These are phyloP conservation scores for Patiria miniata DNA, from an alignment of 35 echinoderm and acorn worm species.

Conservation along the genomic window DNA sequence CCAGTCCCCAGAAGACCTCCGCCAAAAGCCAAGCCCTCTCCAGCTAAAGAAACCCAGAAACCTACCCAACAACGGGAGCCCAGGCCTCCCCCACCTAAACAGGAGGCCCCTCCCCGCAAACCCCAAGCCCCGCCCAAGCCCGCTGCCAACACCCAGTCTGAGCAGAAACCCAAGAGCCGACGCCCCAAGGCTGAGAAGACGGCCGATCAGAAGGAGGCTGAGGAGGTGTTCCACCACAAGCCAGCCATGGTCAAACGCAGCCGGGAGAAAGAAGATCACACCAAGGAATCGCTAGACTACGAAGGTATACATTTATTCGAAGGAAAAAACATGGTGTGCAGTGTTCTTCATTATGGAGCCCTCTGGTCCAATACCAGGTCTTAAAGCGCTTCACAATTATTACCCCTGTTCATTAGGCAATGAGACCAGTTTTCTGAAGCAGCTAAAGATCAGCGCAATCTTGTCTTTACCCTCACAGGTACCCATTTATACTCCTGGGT, in stretches of 20 bases:
- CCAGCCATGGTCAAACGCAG: constrained; percentile 91
- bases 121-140: constrained; percentile 36
- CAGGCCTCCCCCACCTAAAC: constrained; percentile 16
- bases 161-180: constrained; percentile 42
- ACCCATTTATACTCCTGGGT: too few relatives aligned
- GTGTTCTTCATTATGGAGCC: too few relatives aligned
- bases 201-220: constrained; percentile 78
- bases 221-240: constrained; percentile 75
- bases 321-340: too few relatives aligned
- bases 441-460: too few relatives aligned
- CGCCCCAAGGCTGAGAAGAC: constrained; percentile 67
- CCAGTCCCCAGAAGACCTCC: not conserved
- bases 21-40: constrained; percentile 13
- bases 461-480: too few relatives aligned
- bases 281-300: constrained; percentile 33
- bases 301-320: constrained; percentile 9
- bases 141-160: constrained; percentile 23
- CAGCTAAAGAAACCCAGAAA: not conserved
- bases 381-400: too few relatives aligned
- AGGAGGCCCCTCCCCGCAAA: not conserved
- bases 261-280: constrained; percentile 67
- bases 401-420: too few relatives aligned
- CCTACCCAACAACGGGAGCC: not conserved
- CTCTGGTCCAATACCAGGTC: too few relatives aligned
- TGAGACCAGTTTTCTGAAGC: too few relatives aligned